Evolutionary conservation across 35 echinoderm and acorn worm genomes (phyloP).

Genomic region (Heliocidaris erythrogramma): DNA sequence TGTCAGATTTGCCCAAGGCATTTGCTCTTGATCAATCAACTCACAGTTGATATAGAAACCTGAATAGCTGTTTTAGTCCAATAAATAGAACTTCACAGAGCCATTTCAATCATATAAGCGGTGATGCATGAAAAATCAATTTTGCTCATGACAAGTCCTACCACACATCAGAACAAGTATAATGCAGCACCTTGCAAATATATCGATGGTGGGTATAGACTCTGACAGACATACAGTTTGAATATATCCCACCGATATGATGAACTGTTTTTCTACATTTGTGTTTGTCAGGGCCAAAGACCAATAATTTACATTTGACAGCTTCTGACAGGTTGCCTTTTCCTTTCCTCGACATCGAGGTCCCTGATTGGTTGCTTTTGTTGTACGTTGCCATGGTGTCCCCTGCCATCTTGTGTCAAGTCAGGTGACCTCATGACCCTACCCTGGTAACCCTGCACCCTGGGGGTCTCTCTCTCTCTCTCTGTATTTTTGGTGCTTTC

Average conservation of each 20-base stretch:
- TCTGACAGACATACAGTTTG: background rate
- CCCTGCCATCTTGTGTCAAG: background rate
- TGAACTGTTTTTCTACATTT: background rate
- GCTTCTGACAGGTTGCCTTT: background rate
- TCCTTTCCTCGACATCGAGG: background rate
- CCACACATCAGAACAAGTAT: background rate
- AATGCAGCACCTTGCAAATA: background rate
- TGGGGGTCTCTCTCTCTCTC: background rate
- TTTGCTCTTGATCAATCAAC: background rate
- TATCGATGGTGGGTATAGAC: background rate
- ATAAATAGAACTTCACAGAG: background rate
- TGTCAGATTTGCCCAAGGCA: background rate
- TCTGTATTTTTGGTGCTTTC: background rate
- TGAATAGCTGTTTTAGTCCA: background rate
- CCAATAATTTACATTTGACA: background rate
- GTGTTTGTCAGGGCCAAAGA: background rate
- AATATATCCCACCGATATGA: background rate
- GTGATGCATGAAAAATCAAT: background rate
- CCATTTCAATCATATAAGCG: background rate
- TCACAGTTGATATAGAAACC: background rate
- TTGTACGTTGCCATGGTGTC: conserved; percentile 20
- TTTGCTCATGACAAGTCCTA: background rate
- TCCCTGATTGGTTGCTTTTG: background rate
- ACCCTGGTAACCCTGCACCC: background rate
- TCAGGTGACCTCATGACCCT: conserved; percentile 13